phyloP scores from a whole-genome alignment of 2,888 invertebrate species.

The Agrochola litura region DNA sequence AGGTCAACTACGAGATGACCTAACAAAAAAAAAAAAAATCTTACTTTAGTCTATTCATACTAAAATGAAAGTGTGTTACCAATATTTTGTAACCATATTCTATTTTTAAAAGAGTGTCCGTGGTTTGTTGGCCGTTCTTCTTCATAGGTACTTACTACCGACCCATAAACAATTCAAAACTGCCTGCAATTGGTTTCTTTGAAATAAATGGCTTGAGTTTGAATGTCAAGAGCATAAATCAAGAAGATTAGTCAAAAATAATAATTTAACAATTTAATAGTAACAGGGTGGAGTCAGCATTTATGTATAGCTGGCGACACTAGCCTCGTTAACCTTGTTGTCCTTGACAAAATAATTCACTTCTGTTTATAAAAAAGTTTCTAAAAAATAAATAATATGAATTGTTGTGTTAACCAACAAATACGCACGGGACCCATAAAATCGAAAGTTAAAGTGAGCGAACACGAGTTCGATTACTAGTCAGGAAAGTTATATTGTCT shows the following conservation, averaged over 20 bases:
- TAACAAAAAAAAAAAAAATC: no score
- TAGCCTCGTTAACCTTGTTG: no score
- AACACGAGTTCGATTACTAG: constrained; percentile 9
- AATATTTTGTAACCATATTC: no score
- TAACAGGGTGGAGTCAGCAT: neutral
- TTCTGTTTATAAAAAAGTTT: neutral
- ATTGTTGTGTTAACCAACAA: constrained; percentile 5
- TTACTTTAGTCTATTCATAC: no score
- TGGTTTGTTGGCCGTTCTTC: no score
- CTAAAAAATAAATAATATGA: neutral
- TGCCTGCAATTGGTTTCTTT: no score
- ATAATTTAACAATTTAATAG: neutral
- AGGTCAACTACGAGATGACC: no score
- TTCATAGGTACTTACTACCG: no score
- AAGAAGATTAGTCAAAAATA: neutral
- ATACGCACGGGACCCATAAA: constrained; percentile 7
- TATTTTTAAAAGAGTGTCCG: no score
- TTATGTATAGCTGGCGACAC: neutral
- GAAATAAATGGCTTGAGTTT: no score
- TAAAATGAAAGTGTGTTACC: no score
- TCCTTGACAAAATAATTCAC: neutral
- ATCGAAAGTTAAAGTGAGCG: constrained; percentile 29
- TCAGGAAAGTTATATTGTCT: constrained; percentile 33
- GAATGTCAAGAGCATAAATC: neutral
- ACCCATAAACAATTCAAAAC: no score